These are phyloP conservation scores for Odontocolon sp. DNA, from an alignment of 2,888 invertebrate species.

Conservation along the genomic window DNA sequence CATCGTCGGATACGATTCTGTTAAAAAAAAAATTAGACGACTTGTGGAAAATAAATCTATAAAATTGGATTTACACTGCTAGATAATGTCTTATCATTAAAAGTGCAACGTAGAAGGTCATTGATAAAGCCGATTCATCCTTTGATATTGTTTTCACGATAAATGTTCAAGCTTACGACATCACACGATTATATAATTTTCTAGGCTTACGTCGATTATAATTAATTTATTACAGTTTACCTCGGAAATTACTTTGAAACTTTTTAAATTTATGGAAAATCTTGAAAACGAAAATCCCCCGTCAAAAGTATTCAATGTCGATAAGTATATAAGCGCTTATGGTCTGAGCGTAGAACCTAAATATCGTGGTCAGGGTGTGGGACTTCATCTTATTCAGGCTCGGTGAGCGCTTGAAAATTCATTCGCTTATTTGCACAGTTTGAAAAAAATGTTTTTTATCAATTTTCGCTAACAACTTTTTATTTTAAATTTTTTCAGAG, in stretches of 20 bases:
- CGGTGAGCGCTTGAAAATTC: slow-evolving; percentile 63
- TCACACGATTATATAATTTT: background rate
- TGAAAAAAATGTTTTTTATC: background rate
- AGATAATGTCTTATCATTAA: too few species aligned
- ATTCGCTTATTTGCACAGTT: background rate
- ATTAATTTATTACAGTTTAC: slow-evolving; percentile 21
- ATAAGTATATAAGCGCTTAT: slow-evolving; percentile 73
- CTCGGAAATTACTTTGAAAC: slow-evolving; percentile 11
- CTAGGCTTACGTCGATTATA: background rate
- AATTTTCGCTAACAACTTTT: too few species aligned
- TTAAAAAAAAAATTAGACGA: too few species aligned
- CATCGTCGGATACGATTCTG: too few species aligned
- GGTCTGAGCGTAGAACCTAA: slow-evolving; percentile 75
- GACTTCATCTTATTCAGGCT: slow-evolving; percentile 67
- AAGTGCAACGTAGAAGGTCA: too few species aligned
- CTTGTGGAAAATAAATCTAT: too few species aligned
- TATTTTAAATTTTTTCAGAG: too few species aligned
- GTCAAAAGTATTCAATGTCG: slow-evolving; percentile 66
- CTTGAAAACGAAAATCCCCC: slow-evolving; percentile 49
- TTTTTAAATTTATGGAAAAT: slow-evolving; percentile 54
- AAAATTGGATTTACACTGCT: too few species aligned
- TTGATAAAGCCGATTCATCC: too few species aligned
- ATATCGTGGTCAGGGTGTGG: slow-evolving; percentile 76
- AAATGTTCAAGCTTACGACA: too few species aligned
- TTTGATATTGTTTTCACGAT: too few species aligned